Conservation (phyloP, 2,888 invertebrate species). For the Drosophila paracracens region DNA sequence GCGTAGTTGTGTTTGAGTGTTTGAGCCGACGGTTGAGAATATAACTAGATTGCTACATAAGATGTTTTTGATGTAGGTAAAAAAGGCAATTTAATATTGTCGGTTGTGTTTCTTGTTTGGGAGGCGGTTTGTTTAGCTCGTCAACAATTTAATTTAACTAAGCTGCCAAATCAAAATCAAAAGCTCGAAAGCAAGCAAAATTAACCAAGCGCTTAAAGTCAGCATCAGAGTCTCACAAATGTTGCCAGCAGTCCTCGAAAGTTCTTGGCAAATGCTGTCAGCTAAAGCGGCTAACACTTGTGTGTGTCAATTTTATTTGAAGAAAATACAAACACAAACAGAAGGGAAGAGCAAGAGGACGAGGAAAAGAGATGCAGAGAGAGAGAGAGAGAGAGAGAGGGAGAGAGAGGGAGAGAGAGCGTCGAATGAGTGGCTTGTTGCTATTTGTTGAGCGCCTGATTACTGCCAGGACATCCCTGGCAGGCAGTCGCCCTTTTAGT, state of each 20-base stretch:
- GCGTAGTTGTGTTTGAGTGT: constrained; percentile 40
- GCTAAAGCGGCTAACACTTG: constrained; percentile 80
- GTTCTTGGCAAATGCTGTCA: constrained; percentile 55
- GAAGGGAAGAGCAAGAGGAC: neutral
- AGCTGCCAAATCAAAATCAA: constrained; percentile 78
- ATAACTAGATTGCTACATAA: constrained; percentile 77
- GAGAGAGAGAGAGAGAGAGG: neutral
- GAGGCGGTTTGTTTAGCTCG: constrained; percentile 50
- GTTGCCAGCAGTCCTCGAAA: constrained; percentile 7
- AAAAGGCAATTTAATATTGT: constrained; percentile 68
- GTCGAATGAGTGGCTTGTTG: constrained; percentile 73
- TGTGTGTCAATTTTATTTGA: constrained; percentile 81
- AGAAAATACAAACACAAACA: constrained; percentile 74
- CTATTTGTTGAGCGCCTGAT: constrained; percentile 80
- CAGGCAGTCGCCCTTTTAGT: constrained; percentile 69
- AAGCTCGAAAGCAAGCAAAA: constrained; percentile 63
- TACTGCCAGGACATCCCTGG: constrained; percentile 69
- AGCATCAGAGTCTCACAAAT: constrained; percentile 23
- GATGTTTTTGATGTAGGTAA: constrained; percentile 79
- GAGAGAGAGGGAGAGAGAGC: constrained; percentile 6
- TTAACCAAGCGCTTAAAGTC: constrained; percentile 77
- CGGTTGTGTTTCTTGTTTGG: constrained; percentile 12
- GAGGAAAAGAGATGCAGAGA: neutral
- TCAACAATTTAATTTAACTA: constrained; percentile 78
- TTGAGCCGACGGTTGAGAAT: constrained; percentile 70